Evolutionary conservation across 2,797 vertebrate species (phyloP).

Genomic region (Amphiprion clarkii): DNA sequence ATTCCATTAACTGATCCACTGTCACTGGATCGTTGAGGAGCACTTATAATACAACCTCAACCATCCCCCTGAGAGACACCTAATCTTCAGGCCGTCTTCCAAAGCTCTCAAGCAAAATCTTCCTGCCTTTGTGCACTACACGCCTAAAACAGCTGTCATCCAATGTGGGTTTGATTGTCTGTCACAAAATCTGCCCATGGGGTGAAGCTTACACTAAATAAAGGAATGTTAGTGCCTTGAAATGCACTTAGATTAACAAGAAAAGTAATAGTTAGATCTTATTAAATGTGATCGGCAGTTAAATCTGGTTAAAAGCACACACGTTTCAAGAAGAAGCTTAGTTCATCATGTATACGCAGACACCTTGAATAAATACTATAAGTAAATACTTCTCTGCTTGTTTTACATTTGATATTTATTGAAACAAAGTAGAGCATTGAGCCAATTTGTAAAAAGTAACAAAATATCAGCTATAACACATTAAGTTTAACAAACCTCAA

Average conservation of each 20-base stretch:
- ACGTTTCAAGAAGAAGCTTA: neutral
- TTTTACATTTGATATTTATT: slow-evolving; percentile 88
- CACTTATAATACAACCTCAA: slow-evolving; percentile 61
- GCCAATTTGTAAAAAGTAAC: slow-evolving; percentile 84
- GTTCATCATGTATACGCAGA: neutral
- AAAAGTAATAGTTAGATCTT: neutral
- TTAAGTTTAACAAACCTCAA: slow-evolving; percentile 82
- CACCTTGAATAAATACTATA: slow-evolving; percentile 35
- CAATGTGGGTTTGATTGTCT: slow-evolving; percentile 43
- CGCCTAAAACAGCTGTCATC: slow-evolving; percentile 60
- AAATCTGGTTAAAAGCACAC: neutral
- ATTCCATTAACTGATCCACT: slow-evolving; percentile 71
- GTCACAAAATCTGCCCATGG: slow-evolving; percentile 44
- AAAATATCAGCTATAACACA: slow-evolving; percentile 85
- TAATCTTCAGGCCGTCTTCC: slow-evolving; percentile 70
- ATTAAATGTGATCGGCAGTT: neutral
- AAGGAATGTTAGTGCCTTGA: slow-evolving; percentile 19
- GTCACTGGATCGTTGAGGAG: slow-evolving; percentile 62
- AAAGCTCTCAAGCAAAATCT: slow-evolving; percentile 59
- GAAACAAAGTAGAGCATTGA: slow-evolving; percentile 85
- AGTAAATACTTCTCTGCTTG: slow-evolving; percentile 62
- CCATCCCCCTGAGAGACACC: slow-evolving; percentile 56
- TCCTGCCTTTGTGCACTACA: slow-evolving; percentile 37
- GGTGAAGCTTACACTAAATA: slow-evolving; percentile 15
- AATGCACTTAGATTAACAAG: neutral